Conservation (phyloP, 2,797 vertebrate species). For the Oreochromis grahami region DNA sequence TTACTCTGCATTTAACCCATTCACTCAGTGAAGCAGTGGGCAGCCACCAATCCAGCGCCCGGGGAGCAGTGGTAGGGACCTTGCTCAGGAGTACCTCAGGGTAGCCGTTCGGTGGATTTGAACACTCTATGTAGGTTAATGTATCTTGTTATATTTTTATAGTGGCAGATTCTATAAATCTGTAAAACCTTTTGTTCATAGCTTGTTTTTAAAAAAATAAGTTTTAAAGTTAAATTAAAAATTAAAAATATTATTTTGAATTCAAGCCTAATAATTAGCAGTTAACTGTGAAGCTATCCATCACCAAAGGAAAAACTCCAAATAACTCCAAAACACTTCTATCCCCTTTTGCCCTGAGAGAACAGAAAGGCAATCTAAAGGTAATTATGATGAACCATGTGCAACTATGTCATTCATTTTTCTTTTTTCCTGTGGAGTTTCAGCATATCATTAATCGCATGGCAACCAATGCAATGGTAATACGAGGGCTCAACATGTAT, state of each 20-base stretch:
- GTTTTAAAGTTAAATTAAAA: background rate
- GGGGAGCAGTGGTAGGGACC: no score
- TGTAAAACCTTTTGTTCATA: background rate
- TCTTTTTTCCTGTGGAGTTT: background rate
- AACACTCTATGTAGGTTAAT: no score
- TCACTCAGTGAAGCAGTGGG: no score
- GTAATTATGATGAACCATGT: constrained; percentile 72
- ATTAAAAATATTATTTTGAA: background rate
- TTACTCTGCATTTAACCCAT: no score
- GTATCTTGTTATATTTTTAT: background rate
- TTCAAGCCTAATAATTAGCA: constrained; percentile 9
- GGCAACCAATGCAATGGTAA: constrained; percentile 45
- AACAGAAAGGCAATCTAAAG: constrained; percentile 53
- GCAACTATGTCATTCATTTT: constrained; percentile 49
- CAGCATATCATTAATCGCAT: constrained; percentile 68
- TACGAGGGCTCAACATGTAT: constrained; percentile 26
- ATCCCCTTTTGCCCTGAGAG: constrained; percentile 36
- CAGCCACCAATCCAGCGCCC: no score
- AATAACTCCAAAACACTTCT: constrained; percentile 12
- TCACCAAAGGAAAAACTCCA: constrained; percentile 17
- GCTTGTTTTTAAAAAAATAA: background rate
- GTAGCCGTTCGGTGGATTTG: no score
- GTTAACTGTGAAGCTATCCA: constrained; percentile 15
- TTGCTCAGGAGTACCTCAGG: no score
- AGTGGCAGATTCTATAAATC: background rate